A percentile compares a stretch with the other conserved stretches of the same genome.
Evolutionary conservation across 2,888 invertebrate species (phyloP).

Genomic region (Xanthorhoe designata): DNA sequence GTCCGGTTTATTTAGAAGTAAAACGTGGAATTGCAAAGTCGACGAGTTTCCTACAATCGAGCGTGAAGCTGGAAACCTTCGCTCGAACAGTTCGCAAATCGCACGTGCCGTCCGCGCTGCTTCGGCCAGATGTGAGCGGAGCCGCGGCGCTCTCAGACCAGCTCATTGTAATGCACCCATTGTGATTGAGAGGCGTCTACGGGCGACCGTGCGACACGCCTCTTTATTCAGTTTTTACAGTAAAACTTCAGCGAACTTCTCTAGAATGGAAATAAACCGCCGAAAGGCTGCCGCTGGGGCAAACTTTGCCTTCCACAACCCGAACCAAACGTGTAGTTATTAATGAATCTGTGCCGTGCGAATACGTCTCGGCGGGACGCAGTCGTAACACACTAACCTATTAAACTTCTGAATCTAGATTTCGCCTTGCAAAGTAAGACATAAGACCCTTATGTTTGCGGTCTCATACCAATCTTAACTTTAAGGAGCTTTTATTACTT

Average conservation of each 20-base stretch:
- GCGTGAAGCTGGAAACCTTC: slow-evolving; percentile 45
- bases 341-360: slow-evolving; percentile 10
- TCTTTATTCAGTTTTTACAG: slow-evolving; percentile 12
- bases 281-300: slow-evolving; percentile 1
- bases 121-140: slow-evolving; percentile 33
- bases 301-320: slow-evolving; percentile 17
- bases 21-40: slow-evolving; percentile 44
- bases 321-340: slow-evolving; percentile 10
- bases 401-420: slow-evolving; percentile 18
- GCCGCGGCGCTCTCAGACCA: not conserved
- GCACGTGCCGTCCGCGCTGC: slow-evolving; percentile 33
- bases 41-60: slow-evolving; percentile 41
- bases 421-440: slow-evolving; percentile 12
- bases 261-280: slow-evolving; percentile 25
- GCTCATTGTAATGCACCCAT: not conserved
- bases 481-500: not conserved
- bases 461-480: slow-evolving; percentile 14
- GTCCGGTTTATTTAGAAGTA: slow-evolving; percentile 45
- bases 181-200: not conserved
- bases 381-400: slow-evolving; percentile 24
- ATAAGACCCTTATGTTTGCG: slow-evolving; percentile 12
- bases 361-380: slow-evolving; percentile 6
- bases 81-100: slow-evolving; percentile 45
- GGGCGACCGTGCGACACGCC: not conserved
- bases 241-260: slow-evolving; percentile 22